Conservation (phyloP, 2,888 invertebrate genomes). For the Agriopis leucophaearia region DNA sequence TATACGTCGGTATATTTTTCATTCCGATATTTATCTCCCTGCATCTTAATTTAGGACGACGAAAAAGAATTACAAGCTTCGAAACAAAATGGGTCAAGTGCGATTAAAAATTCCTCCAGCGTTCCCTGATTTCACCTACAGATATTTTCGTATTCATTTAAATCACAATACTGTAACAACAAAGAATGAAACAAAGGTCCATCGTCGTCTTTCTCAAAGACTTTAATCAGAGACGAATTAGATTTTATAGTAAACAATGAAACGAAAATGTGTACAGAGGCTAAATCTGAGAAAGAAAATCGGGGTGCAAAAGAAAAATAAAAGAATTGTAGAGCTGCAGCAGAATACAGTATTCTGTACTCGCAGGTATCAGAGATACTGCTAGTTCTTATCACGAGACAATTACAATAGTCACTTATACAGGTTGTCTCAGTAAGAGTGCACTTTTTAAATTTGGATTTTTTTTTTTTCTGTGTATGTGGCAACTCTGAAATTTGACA, state of each 20-base stretch:
- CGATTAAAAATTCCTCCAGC: constrained; percentile 34
- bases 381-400: constrained; percentile 1
- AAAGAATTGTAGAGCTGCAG: constrained; percentile 42
- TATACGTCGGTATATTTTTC: constrained; percentile 10
- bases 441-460: too few species aligned
- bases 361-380: constrained; percentile 27
- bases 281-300: constrained; percentile 47
- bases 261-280: constrained; percentile 53
- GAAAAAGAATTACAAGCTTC: constrained; percentile 13
- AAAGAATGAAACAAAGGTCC: constrained; percentile 44
- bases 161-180: constrained; percentile 44
- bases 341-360: constrained; percentile 42
- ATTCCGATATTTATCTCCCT: constrained; percentile 13
- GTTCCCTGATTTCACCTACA: constrained; percentile 33
- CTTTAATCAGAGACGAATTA: constrained; percentile 51
- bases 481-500: too few species aligned
- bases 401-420: too few species aligned
- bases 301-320: constrained; percentile 38
- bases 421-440: too few species aligned
- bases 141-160: constrained; percentile 40
- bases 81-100: constrained; percentile 22
- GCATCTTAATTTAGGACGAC: constrained; percentile 18
- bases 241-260: constrained; percentile 55
- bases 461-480: too few species aligned
- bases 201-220: constrained; percentile 42